A percentile compares a stretch with the other conserved stretches of the same genome.
Conservation (phyloP, 92 coral and sea anemone species). For the Hydrozoanthus gracilis region DNA sequence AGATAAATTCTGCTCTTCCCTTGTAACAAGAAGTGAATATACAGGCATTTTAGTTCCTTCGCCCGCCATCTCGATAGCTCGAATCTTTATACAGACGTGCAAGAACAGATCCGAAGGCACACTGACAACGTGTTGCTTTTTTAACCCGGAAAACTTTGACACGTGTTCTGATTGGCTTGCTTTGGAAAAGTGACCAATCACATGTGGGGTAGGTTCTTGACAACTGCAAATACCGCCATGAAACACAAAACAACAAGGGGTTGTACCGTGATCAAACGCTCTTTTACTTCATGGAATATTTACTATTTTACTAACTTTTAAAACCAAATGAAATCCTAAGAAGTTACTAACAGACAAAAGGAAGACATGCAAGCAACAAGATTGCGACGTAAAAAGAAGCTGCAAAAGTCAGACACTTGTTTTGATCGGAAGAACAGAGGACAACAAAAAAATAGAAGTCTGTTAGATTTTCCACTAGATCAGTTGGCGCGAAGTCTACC, state of each 20-base stretch:
- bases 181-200: conserved; percentile 44
- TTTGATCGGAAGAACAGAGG: conserved; percentile 4
- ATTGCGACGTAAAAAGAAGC: background rate
- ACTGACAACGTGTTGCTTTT: conserved; percentile 18
- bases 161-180: conserved; percentile 55
- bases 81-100: background rate
- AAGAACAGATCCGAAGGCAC: no score
- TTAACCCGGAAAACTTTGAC: conserved; percentile 35
- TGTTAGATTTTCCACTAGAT: conserved; percentile 25
- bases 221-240: conserved; percentile 42
- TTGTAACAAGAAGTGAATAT: conserved; percentile 68
- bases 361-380: conserved; percentile 19
- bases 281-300: background rate
- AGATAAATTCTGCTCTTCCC: conserved; percentile 78
- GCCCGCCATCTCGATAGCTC: conserved; percentile 49
- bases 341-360: background rate
- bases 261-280: background rate
- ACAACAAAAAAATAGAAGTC: background rate
- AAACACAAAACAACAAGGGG: conserved; percentile 25
- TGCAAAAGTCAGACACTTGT: background rate
- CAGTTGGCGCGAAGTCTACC: conserved; percentile 50
- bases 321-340: no score
- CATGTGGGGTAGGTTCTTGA: conserved; percentile 52
- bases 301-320: no score
- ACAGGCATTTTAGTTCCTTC: conserved; percentile 22